Base-by-base conservation (phyloP, 2,113 vertebrate species). In the Perca flavescens region DNA sequence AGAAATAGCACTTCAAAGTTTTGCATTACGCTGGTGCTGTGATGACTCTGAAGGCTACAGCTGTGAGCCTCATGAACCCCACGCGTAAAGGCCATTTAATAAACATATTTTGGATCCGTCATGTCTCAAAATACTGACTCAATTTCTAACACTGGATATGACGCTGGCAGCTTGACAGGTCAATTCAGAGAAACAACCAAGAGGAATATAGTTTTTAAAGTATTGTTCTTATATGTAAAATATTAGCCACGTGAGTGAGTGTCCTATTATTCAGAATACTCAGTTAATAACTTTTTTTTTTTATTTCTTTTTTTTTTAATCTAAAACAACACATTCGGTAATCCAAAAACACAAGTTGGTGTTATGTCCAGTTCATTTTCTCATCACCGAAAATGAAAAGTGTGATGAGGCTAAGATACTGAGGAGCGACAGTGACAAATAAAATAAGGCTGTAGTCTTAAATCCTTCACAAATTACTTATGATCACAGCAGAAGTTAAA, bases 91-190 rank as follows among this genome's bases (percentile, higher is more conserved):
- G 85, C 84, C 86, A 91, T 90, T 87, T 89, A 83, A 92, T 86
- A 91, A 94, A 93, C 92, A 85, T 86, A 67, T 87, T 87, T 72
- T 80, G 79, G 86, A 91, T 88, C 79, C 83, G 64, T 92, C 93
- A 89, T 83, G 86, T 89, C 90, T 89, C 90, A 91, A 82, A 90
- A 89, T 92, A 88, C 94, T 93, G 92, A 92, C 89, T 92, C 88
- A 56, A 83, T 90, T 90, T 93, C 90, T 88, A 89, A 82, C 75
- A 79, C 83, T 80, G 79, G 79, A 86, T 89, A 62, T 77, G 91
- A 85, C 64, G 84, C 91, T 94, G 94, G 94, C 93, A 92, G 62
- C 86, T 71, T 92, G 89, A 94, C 90, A 78, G 81, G 87, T 93
- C 90, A 92, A 95, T 93, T 70, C 40, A 62, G 50, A 57, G 49